Evolutionary conservation across 2,113 vertebrate species (phyloP).

Genomic region (Sterrhoptilus dennistouni): DNA sequence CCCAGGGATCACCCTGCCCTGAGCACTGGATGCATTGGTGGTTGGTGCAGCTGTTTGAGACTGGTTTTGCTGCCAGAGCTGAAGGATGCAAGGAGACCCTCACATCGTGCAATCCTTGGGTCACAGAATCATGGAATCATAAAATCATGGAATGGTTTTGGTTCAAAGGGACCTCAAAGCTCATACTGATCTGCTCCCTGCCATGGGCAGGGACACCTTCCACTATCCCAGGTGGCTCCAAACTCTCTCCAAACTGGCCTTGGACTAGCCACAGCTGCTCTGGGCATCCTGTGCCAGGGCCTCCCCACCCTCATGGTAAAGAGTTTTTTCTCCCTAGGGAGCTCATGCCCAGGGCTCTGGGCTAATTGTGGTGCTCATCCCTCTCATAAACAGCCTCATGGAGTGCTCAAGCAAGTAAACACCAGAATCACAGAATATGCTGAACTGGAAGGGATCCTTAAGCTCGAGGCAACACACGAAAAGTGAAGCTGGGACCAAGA

Average conservation of each 20-base stretch:
- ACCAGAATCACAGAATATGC: not conserved
- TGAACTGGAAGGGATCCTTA: not conserved
- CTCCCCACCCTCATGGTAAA: accelerated
- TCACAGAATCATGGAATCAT: not conserved
- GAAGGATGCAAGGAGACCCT: not conserved
- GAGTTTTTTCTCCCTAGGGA: not conserved
- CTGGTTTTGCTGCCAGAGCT: not conserved
- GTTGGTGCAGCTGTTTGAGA: not conserved
- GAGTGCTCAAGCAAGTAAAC: not conserved
- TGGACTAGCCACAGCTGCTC: not conserved
- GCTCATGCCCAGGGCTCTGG: not conserved
- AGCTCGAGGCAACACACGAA: not conserved
- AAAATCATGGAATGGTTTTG: not conserved
- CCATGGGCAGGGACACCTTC: not conserved
- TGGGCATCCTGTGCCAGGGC: not conserved
- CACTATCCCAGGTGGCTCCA: not conserved
- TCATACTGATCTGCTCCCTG: not conserved
- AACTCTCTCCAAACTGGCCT: not conserved
- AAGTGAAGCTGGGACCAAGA: not conserved
- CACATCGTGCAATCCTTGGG: accelerated
- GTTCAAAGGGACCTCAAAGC: not conserved
- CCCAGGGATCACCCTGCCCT: not conserved
- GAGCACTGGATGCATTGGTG: not conserved
- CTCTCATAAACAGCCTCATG: not conserved
- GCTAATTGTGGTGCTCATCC: not conserved